Evolutionary conservation across 30 jellyfish, hydroid and myxozoan species (phyloP), one percentile per base, ranked within the genome.

Genomic region (Pelagia noctiluca): DNA sequence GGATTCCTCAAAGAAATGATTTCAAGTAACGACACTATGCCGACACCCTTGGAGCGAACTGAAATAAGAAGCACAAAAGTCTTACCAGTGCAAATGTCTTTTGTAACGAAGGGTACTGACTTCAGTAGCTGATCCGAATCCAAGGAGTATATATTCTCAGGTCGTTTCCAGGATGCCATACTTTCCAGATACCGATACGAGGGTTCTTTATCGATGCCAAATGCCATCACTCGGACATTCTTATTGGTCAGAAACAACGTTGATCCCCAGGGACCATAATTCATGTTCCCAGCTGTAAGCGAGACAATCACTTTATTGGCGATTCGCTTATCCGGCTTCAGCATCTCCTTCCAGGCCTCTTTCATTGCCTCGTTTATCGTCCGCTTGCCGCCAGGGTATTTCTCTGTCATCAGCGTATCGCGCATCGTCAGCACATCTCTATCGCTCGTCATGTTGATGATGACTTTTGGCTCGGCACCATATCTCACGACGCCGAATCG

Each of bases 51-150:
- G 26, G 30, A 7, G 11, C 28, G 2, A 66, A 49, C 49, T 19
- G 24, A 50, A 37, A n/a, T n/a, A n/a, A n/a, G n/a, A n/a, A n/a
- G n/a, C n/a, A n/a, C n/a, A n/a, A n/a, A n/a, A n/a, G n/a, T n/a
- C 96, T 38, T 63, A 95, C 99, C 94, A 31, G 92, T 80, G 61
- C 99, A 95, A 24, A 95, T 71, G 68, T 95, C 99, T 54, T 91
- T 78, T 48, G 89, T 73, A 25, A 95, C 86, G 42, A 26, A 95
- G 0, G 99, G 99, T 60, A 95, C 86, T 5, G 90, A 73, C 33
- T 76, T 75, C 50, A 71, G 90, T 53, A 95, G 81, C 62, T 95
- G 99, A 0, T 85, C 90, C 23, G 92, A 76, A 80, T 89, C 92
- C 16, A 95, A 80, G 2, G 99, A 88, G 71, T 89, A 95, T 1